Percentiles rank a stretch among this genome's conserved stretches.
These are phyloP conservation scores for Chelmon rostratus DNA, from an alignment of 2,797 vertebrate species.

Conservation along the genomic window DNA sequence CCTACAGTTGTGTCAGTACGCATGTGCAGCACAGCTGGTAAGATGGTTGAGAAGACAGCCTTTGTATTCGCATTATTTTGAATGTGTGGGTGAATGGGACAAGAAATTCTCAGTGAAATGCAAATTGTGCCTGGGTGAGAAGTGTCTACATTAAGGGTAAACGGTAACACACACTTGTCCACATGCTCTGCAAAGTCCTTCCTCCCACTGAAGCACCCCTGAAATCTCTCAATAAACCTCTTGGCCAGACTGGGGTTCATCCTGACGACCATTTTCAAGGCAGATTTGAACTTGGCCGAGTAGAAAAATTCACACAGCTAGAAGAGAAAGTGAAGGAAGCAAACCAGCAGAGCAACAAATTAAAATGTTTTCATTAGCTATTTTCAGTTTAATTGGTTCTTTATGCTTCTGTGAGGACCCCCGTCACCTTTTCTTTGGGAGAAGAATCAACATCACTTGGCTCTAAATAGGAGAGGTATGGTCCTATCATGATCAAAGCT, in stretches of 20 bases:
- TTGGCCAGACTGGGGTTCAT: conserved; percentile 62
- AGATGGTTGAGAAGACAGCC: too few relatives aligned
- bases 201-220: conserved; percentile 61
- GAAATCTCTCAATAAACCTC: conserved; percentile 63
- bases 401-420: not conserved
- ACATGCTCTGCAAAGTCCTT: conserved; percentile 55
- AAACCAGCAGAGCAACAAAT: not conserved
- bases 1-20: too few relatives aligned
- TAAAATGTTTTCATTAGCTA: not conserved
- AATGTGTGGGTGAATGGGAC: too few relatives aligned
- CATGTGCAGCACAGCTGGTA: too few relatives aligned
- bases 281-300: conserved; percentile 51
- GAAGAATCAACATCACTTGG: conserved; percentile 63
- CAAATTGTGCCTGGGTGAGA: too few relatives aligned
- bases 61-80: too few relatives aligned
- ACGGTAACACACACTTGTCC: conserved; percentile 69
- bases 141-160: not conserved
- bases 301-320: conserved; percentile 80
- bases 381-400: not conserved
- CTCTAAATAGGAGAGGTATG: conserved; percentile 64
- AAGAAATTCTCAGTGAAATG: too few relatives aligned
- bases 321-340: conserved; percentile 18
- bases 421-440: conserved; percentile 69
- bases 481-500: conserved; percentile 73
- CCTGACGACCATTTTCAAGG: conserved; percentile 20